These are phyloP conservation scores for Stratiomys singularior DNA, from an alignment of 2,888 invertebrate genomes.

Conservation along the genomic window DNA sequence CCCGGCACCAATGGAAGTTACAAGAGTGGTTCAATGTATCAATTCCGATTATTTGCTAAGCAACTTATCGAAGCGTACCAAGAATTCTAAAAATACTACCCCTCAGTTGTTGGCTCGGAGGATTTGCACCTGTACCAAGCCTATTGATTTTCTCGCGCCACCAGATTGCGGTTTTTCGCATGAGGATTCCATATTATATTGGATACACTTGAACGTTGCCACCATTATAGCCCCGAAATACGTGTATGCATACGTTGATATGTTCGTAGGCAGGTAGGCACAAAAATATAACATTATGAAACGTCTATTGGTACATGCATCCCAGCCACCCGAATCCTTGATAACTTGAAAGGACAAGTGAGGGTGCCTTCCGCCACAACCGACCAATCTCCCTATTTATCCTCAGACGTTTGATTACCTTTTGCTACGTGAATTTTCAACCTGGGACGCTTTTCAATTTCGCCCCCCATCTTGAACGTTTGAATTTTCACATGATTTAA, in stretches of 20 bases:
- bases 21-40: neutral
- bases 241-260: neutral
- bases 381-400: neutral
- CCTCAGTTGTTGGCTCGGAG: neutral
- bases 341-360: no score
- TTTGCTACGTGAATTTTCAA: slow-evolving; percentile 44
- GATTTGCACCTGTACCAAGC: slow-evolving; percentile 29
- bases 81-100: slow-evolving; percentile 17
- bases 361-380: neutral
- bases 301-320: no score
- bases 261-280: neutral
- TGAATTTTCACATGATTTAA: slow-evolving; percentile 53
- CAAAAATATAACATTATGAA: neutral
- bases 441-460: slow-evolving; percentile 45
- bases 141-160: slow-evolving; percentile 35
- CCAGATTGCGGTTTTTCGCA: slow-evolving; percentile 38
- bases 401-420: slow-evolving; percentile 41
- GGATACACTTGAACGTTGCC: slow-evolving; percentile 27
- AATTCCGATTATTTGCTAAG: slow-evolving; percentile 32
- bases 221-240: no score
- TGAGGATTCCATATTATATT: slow-evolving; percentile 6
- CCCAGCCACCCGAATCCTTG: no score
- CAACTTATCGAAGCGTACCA: slow-evolving; percentile 19
- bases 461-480: slow-evolving; percentile 41
- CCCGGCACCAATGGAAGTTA: no score